Evolutionary conservation across 2,797 vertebrate genomes (phyloP).

Genomic region (Vespertilio murinus): DNA sequence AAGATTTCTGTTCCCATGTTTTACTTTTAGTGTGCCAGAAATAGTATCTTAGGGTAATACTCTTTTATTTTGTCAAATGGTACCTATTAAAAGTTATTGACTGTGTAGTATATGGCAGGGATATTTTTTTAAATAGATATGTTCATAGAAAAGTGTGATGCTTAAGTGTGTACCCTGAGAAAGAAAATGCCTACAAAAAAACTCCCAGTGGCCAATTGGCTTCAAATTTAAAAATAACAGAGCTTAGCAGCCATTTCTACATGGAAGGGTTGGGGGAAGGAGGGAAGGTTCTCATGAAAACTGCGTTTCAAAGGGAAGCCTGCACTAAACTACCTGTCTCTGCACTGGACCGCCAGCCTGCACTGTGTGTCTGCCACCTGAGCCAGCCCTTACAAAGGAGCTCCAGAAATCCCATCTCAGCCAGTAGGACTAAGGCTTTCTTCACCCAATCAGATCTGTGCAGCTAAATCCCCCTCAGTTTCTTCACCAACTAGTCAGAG

Average conservation of each 20-base stretch:
- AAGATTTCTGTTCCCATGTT: not conserved
- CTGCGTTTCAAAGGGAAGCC: not conserved
- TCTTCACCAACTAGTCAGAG: not conserved
- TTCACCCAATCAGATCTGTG: not conserved
- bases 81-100: conserved; percentile 11
- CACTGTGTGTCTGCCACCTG: not conserved
- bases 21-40: not conserved
- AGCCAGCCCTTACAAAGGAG: not conserved
- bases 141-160: not conserved
- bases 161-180: not conserved
- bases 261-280: too few relatives aligned
- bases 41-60: conserved; percentile 7
- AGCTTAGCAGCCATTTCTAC: not conserved
- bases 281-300: not conserved
- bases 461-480: not conserved
- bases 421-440: not conserved
- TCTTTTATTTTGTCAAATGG: not conserved
- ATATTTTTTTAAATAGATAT: not conserved
- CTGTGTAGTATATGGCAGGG: not conserved
- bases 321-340: not conserved
- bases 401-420: not conserved
- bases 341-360: too few relatives aligned
- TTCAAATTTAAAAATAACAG: not conserved
- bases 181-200: not conserved
- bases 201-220: not conserved